These are phyloP conservation scores for Cuniculus paca DNA, from an alignment of 2,797 vertebrate species.

Conservation along the genomic window DNA sequence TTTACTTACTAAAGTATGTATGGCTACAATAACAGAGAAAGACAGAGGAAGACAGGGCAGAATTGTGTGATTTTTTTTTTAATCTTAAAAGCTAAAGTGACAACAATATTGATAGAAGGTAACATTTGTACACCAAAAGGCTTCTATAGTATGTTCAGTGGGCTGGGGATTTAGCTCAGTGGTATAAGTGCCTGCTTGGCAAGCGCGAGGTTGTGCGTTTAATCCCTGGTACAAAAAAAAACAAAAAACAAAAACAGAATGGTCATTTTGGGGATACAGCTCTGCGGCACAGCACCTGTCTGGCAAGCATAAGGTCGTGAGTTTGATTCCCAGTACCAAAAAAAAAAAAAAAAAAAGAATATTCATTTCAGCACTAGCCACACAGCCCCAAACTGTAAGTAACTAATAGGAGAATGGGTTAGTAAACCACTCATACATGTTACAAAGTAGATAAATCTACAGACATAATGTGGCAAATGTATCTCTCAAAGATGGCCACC, in stretches of 20 bases:
- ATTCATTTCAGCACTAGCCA: not conserved
- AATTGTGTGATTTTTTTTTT: not conserved
- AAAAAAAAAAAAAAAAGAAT: not conserved
- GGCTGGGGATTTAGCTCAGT: too few relatives aligned
- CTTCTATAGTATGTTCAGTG: not conserved
- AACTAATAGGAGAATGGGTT: not conserved
- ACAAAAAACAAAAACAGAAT: too few relatives aligned
- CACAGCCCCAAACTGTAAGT: not conserved
- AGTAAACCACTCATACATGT: not conserved
- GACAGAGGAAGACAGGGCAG: not conserved
- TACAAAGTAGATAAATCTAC: not conserved
- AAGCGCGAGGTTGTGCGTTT: too few relatives aligned
- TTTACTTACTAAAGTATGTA: conserved; percentile 45
- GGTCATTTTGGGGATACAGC: too few relatives aligned
- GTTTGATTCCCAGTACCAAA: too few relatives aligned
- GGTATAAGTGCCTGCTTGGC: too few relatives aligned
- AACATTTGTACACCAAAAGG: not conserved
- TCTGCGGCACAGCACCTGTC: too few relatives aligned
- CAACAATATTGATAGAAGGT: not conserved
- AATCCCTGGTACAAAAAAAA: too few relatives aligned
- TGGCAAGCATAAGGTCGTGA: too few relatives aligned
- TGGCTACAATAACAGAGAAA: not conserved
- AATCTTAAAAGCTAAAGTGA: not conserved
- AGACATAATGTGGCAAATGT: not conserved
- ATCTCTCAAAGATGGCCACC: not conserved